Conservation (phyloP, 2,113 vertebrate species). For the Erinaceus europaeus region DNA sequence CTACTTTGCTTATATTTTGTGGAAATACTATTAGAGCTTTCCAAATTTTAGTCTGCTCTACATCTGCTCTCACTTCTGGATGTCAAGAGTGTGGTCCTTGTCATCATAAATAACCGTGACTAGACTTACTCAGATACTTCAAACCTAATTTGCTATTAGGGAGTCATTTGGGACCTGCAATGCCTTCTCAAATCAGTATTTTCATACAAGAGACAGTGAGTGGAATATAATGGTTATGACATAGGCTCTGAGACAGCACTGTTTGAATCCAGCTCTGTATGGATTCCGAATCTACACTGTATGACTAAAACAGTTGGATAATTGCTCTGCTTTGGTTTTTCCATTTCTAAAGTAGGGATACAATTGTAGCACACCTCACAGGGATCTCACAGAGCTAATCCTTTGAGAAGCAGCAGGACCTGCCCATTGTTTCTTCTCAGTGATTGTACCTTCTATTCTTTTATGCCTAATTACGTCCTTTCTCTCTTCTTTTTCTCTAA, state of each 20-base stretch:
- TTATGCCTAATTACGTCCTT: neutral
- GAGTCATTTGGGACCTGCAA: neutral
- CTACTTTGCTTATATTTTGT: neutral
- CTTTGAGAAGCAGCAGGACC: neutral
- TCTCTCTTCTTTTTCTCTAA: neutral
- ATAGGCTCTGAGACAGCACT: neutral
- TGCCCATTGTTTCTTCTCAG: neutral
- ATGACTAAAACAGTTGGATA: neutral
- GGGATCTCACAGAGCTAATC: neutral
- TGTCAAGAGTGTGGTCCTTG: neutral
- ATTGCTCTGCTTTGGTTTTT: neutral
- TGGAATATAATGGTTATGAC: neutral
- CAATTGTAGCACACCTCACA: neutral
- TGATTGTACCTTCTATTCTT: neutral
- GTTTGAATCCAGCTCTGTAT: constrained; percentile 1
- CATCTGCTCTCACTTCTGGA: neutral
- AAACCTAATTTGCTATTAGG: neutral
- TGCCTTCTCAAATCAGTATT: neutral
- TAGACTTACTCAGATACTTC: neutral
- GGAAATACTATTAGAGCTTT: neutral
- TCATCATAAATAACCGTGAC: neutral
- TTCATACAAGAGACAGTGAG: neutral
- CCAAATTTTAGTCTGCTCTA: neutral
- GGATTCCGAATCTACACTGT: neutral
- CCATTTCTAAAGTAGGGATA: neutral